phyloP scores from a whole-genome alignment of 2,888 invertebrate species.

The Andrena dorsata region DNA sequence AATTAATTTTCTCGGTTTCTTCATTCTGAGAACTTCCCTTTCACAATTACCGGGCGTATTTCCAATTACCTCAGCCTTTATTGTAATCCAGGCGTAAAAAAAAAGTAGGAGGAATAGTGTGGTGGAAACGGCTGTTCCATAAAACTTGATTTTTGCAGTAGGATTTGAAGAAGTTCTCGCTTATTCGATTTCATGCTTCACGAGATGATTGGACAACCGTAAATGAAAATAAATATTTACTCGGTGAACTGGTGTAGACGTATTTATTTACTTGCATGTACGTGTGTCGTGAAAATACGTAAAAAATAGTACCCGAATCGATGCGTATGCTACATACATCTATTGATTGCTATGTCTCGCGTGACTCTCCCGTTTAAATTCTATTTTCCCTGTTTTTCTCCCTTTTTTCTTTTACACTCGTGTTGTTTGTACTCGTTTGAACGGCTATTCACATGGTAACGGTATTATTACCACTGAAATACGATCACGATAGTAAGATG shows the following conservation, averaged over 20 bases:
- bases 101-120: background rate
- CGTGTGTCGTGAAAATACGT: background rate
- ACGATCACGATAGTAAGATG: conserved; percentile 8
- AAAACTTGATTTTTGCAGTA: background rate
- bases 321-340: background rate
- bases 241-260: background rate
- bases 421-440: background rate
- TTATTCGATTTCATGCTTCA: background rate
- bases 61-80: background rate
- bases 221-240: conserved; percentile 23
- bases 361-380: background rate
- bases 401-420: background rate
- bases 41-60: background rate
- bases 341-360: background rate
- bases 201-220: background rate
- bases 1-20: conserved; percentile 26
- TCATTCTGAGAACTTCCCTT: background rate
- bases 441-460: background rate
- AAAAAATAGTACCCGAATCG: background rate
- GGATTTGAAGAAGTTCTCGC: background rate
- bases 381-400: background rate
- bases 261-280: background rate
- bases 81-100: background rate
- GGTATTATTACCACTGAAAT: conserved; percentile 15
- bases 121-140: background rate